phyloP scores from a whole-genome alignment of 2,888 invertebrate genomes.

The Agonopterix alstromeriana region DNA sequence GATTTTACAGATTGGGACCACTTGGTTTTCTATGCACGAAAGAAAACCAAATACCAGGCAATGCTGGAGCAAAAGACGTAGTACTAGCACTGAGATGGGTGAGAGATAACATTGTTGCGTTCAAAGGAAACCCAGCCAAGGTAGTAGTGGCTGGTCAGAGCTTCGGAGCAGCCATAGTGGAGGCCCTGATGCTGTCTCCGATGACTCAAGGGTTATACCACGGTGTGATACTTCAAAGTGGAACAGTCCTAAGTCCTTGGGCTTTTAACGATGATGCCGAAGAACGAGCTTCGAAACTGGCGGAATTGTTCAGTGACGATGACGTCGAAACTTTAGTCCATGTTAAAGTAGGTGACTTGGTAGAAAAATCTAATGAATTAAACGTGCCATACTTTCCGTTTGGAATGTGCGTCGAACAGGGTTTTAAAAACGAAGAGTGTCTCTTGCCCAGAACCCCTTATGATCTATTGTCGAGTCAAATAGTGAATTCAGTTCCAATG shows the following conservation, averaged over 20 bases:
- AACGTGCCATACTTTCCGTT: conserved; percentile 51
- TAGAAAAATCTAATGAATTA: conserved; percentile 30
- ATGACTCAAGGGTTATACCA: conserved; percentile 46
- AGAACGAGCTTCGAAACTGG: conserved; percentile 34
- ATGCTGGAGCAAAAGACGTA: conserved; percentile 56
- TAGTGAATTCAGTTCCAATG: conserved; percentile 36
- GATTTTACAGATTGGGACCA: conserved; percentile 43
- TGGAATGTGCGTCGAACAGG: conserved; percentile 49
- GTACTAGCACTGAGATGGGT: conserved; percentile 57
- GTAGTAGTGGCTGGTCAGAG: conserved; percentile 56
- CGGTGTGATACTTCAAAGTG: conserved; percentile 60
- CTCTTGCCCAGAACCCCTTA: conserved; percentile 45
- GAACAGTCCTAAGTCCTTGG: conserved; percentile 55
- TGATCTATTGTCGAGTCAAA: conserved; percentile 31
- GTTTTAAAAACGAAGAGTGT: conserved; percentile 43
- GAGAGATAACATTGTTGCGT: conserved; percentile 60
- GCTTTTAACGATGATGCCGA: conserved; percentile 56
- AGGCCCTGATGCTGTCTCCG: conserved; percentile 42
- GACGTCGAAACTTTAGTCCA: conserved; percentile 23
- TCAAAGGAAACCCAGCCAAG: conserved; percentile 52
- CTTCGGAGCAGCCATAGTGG: conserved; percentile 58
- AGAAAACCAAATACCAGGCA: conserved; percentile 53
- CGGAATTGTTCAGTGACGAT: conserved; percentile 20
- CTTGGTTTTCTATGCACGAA: conserved; percentile 52
- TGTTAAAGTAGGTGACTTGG: conserved; percentile 29